phyloP scores from a whole-genome alignment of 2,888 invertebrate genomes.

The Dione vanillae region DNA sequence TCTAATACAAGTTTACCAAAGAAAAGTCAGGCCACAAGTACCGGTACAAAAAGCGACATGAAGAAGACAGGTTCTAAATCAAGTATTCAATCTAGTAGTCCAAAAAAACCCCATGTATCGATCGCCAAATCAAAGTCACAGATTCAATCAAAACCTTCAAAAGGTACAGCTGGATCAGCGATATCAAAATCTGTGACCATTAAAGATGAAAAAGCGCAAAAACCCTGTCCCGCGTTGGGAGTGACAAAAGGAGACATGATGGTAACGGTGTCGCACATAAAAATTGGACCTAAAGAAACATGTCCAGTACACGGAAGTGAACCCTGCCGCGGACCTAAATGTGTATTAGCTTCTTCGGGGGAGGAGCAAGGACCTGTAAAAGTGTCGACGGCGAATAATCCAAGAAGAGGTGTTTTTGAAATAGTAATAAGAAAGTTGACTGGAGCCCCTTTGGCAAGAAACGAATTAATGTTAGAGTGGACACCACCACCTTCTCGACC shows the following conservation, averaged over 20 bases:
- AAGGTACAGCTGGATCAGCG: slow-evolving; percentile 51
- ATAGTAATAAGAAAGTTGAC: slow-evolving; percentile 70
- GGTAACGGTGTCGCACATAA: slow-evolving; percentile 71
- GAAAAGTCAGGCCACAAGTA: slow-evolving; percentile 47
- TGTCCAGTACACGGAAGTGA: slow-evolving; percentile 66
- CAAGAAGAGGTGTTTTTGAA: slow-evolving; percentile 77
- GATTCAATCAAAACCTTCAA: slow-evolving; percentile 47
- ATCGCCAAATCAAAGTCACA: slow-evolving; percentile 28
- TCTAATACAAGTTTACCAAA: slow-evolving; percentile 49
- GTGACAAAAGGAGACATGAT: slow-evolving; percentile 62
- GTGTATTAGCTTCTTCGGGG: slow-evolving; percentile 57
- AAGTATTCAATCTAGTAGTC: slow-evolving; percentile 19
- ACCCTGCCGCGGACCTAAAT: slow-evolving; percentile 71
- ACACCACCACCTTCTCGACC: slow-evolving; percentile 68
- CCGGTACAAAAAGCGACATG: slow-evolving; percentile 43
- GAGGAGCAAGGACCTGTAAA: slow-evolving; percentile 66
- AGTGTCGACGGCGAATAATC: slow-evolving; percentile 66
- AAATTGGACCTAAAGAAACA: slow-evolving; percentile 64
- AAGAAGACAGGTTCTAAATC: slow-evolving; percentile 34
- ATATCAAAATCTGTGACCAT: slow-evolving; percentile 63
- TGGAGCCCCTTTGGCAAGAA: slow-evolving; percentile 73
- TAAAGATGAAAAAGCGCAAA: slow-evolving; percentile 56
- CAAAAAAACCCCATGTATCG: slow-evolving; percentile 13
- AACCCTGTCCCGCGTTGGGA: slow-evolving; percentile 55
- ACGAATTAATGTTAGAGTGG: slow-evolving; percentile 79